Base-by-base conservation (phyloP, 1,140 invertebrate genomes). In the Procambarus virginalis region DNA sequence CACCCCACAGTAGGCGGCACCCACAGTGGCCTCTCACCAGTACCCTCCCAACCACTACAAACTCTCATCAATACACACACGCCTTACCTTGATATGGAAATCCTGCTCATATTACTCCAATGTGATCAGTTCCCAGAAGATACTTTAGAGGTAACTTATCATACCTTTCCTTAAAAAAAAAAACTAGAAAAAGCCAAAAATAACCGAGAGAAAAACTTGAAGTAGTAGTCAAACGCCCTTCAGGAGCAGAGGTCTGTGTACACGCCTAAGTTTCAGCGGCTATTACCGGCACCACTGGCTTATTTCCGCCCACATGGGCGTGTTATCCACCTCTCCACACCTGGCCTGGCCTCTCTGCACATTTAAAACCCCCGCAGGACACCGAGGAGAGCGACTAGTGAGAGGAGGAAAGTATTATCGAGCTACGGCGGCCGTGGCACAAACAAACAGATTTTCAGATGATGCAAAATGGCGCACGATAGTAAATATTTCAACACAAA, bases 361-460 rank as follows among this genome's bases (percentile, higher is more conserved):
- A 49, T 78, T 12, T 78, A 49, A 20, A 78, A 49, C 34, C 10
- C 34, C 4, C 2, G 48, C 2, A 81, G 46, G 4, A 49, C 77
- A 49, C 51, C 12, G 17, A 64, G 49, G 82, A 46, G 70, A 75
- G 46, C 45, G 22, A 76, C 48, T 51, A 86, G 78, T 78, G 17
- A 55, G 2, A 64, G 73, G 34, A 34, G 34, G 14, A 81, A 60
- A 58, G 55, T 22, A 12, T 34, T 86, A 78, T 86, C 73, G 84
- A 86, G 84, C 80, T 10, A 14, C 83, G 17, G 46, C 68, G 17
- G 68, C 51, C 84, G 49, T 86, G 51, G 46, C 84, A 77, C 84
- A 86, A 86, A 86, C 84, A 86, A 86, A 86, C 84, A 86, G 55
- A 68, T 68, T 68, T 73, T 73, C 84, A 86, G 84, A 64, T 77